phyloP scores from a whole-genome alignment of 2,113 vertebrate genomes.

The Trinectes maculatus region DNA sequence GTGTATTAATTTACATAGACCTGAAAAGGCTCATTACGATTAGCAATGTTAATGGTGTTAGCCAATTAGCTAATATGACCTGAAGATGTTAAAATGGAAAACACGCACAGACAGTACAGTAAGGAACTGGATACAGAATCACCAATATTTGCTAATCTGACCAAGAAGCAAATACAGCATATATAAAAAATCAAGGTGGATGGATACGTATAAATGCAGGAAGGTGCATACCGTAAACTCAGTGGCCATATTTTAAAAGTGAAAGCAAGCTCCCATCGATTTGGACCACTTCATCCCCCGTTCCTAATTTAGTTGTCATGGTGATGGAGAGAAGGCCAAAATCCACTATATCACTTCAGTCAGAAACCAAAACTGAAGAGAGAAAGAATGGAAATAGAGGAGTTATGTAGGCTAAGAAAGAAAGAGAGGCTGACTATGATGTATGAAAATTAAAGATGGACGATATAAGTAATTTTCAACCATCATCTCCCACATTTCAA shows the following conservation, averaged over 20 bases:
- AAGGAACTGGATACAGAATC: background rate
- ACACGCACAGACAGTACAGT: background rate
- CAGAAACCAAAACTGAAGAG: background rate
- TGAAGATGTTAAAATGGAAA: slow-evolving; percentile 35
- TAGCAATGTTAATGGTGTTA: slow-evolving; percentile 48
- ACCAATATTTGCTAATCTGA: background rate
- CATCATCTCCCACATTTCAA: slow-evolving; percentile 6
- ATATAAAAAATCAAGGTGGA: no score
- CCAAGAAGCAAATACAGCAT: background rate
- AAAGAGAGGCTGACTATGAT: background rate
- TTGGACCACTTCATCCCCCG: background rate
- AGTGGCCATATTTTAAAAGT: background rate
- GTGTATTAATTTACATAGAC: slow-evolving; percentile 8
- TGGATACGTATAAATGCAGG: background rate
- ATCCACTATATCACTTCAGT: background rate
- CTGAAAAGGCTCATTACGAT: slow-evolving; percentile 45
- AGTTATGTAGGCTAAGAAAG: no score
- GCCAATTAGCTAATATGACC: slow-evolving; percentile 50
- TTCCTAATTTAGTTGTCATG: slow-evolving; percentile 25
- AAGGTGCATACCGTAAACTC: background rate
- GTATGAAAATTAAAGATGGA: background rate
- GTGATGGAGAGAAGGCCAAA: slow-evolving; percentile 2
- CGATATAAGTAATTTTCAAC: background rate
- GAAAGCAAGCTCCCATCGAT: background rate
- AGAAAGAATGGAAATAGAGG: background rate